Conservation (phyloP, 2,797 vertebrate genomes). For the Brachyalestes nurse region DNA sequence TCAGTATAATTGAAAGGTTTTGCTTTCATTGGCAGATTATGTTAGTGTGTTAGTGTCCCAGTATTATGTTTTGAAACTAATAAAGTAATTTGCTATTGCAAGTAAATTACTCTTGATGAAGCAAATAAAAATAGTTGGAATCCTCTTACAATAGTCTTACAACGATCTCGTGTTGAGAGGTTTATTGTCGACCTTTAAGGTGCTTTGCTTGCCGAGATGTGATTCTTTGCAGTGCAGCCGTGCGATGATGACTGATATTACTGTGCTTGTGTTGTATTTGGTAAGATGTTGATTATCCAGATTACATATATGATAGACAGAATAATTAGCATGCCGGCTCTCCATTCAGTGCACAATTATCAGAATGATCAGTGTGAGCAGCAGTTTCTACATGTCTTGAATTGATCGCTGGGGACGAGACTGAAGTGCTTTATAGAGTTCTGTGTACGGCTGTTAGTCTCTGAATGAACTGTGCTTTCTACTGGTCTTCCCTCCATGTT, state of each 20-base stretch:
- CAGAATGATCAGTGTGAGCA: no score
- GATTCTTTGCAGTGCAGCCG: neutral
- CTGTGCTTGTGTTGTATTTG: neutral
- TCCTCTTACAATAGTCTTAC: neutral
- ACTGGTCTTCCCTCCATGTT: slow-evolving; percentile 72
- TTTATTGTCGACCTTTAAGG: neutral
- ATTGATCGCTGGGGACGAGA: neutral
- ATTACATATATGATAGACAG: neutral
- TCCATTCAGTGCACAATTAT: neutral
- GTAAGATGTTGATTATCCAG: slow-evolving; percentile 1
- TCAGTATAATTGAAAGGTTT: no score
- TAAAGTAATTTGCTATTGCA: neutral
- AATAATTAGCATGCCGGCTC: neutral
- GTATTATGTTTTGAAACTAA: neutral
- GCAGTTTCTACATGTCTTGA: neutral
- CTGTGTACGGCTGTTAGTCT: neutral
- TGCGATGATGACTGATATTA: neutral
- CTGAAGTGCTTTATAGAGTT: neutral
- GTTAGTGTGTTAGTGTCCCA: no score
- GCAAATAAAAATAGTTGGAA: neutral
- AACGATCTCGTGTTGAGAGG: neutral
- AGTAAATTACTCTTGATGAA: neutral
- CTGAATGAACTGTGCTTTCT: slow-evolving; percentile 55
- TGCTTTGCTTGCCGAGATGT: neutral
- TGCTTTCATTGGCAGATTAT: no score